phyloP scores from a whole-genome alignment of 2,888 invertebrate genomes.

The Drosophila rellima region DNA sequence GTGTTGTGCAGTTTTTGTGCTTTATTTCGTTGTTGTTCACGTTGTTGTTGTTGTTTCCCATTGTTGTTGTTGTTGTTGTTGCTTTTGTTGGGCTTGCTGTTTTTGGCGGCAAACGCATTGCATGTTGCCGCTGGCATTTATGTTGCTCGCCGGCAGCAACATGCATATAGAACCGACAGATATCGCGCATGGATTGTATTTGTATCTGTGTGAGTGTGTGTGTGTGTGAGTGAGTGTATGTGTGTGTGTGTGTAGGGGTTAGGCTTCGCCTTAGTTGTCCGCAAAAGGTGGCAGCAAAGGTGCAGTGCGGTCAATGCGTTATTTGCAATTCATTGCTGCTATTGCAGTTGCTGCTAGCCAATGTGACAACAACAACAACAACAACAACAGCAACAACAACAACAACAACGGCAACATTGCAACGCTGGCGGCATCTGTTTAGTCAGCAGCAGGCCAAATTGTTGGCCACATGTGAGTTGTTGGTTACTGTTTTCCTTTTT shows the following conservation, averaged over 20 bases:
- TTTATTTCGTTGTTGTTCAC: conserved; percentile 33
- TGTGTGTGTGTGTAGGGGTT: conserved; percentile 26
- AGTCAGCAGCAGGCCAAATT: conserved; percentile 26
- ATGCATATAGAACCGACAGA: conserved; percentile 65
- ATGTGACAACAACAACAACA: conserved; percentile 27
- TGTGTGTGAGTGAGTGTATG: conserved; percentile 3
- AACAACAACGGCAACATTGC: conserved; percentile 18
- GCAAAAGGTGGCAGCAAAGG: conserved; percentile 79
- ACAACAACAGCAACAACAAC: conserved; percentile 26
- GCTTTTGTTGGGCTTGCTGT: conserved; percentile 64
- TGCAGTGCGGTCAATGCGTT: conserved; percentile 80
- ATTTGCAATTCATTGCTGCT: conserved; percentile 77
- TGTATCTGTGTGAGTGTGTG: conserved; percentile 4
- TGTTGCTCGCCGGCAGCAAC: conserved; percentile 72
- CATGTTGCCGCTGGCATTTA: conserved; percentile 75
- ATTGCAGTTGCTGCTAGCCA: conserved; percentile 15
- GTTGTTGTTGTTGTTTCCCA: conserved; percentile 29
- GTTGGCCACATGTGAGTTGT: conserved; percentile 40
- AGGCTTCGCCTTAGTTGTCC: conserved; percentile 68
- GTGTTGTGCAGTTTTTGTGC: conserved; percentile 64
- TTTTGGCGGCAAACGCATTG: conserved; percentile 79
- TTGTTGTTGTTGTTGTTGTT: conserved; percentile 63
- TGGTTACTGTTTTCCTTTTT: no score
- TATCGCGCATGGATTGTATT: conserved; percentile 51
- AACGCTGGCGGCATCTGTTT: conserved; percentile 43